Base-by-base conservation (phyloP, 2,113 vertebrate genomes). In the Chascanopsetta lugubris region DNA sequence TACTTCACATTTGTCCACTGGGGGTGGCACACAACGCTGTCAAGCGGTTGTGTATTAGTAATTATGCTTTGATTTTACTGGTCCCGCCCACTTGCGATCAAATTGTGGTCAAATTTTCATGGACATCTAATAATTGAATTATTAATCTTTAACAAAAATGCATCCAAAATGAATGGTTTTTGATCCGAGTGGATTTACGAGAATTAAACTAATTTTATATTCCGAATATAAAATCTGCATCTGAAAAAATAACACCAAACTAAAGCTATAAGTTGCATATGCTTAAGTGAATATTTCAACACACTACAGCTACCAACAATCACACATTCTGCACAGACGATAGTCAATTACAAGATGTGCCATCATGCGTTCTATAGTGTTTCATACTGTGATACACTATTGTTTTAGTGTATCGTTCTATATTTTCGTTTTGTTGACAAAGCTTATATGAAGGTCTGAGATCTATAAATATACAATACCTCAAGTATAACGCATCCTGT, bases 391-490 rank as follows among this genome's bases (percentile, higher is more conserved):
- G n/a, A n/a, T 42, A 42, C n/a, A 42, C 38, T 17, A 4, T 30
- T 21, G 5, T 38, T 38, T 13, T 38, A 38, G 5, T 17, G 13
- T 38, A 4, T 38, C 12, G 1, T 20, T 45, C n/a, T 45, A 9
- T 45, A 45, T 45, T 21, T 17, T 36, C 13, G 3, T 45, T 45
- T 45, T 26, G 38, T 3, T 55, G 51, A 38, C 57, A 48, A 69
- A 59, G 51, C 46, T n/a, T 29, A 49, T 32, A 63, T 4, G 6
- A 58, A 72, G 64, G 72, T 77, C 68, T 72, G 34, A 53, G 24
- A 32, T 57, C 75, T 61, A 73, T 60, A 76, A 68, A 58, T 73
- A 80, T 47, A 24, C 21, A 22, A 46, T 43, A 43, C 18, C 22
- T 74, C 47, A 17, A 65, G 26, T 50, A 61, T 38, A 50, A 49